Evolutionary conservation across 2,888 invertebrate species (phyloP).

Genomic region (Odontothrips loti): DNA sequence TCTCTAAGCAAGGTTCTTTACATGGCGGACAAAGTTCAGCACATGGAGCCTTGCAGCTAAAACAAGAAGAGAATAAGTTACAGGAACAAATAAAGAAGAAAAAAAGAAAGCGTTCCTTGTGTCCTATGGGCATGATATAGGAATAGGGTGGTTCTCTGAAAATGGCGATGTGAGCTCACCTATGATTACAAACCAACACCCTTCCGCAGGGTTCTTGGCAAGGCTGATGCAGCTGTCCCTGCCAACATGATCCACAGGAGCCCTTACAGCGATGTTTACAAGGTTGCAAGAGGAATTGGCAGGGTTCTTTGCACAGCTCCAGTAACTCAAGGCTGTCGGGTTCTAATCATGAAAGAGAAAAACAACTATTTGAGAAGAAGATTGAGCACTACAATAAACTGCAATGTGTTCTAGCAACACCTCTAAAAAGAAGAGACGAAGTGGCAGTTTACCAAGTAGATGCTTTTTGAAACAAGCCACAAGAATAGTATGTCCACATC

Average conservation of each 20-base stretch:
- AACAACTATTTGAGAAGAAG: neutral
- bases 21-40: neutral
- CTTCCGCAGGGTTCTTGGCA: neutral
- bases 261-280: neutral
- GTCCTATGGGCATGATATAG: neutral
- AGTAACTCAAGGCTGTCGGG: neutral
- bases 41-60: neutral
- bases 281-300: neutral
- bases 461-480: neutral
- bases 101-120: too few species aligned
- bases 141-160: neutral
- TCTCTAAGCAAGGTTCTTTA: neutral
- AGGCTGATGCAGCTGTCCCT: neutral
- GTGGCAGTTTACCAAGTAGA: neutral
- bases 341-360: neutral
- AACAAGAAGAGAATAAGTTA: too few species aligned
- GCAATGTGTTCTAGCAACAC: too few species aligned
- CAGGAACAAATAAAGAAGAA: too few species aligned
- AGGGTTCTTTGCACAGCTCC: neutral
- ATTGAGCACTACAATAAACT: neutral
- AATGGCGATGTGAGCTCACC: too few species aligned
- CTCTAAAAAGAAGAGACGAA: neutral
- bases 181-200: slow-evolving; percentile 43
- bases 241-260: neutral
- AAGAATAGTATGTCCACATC: neutral